Percentiles rank a stretch among this genome's conserved stretches.
These are phyloP conservation scores for Eucidaris tribuloides DNA, from an alignment of 35 echinoderm and acorn worm species.

Conservation along the genomic window DNA sequence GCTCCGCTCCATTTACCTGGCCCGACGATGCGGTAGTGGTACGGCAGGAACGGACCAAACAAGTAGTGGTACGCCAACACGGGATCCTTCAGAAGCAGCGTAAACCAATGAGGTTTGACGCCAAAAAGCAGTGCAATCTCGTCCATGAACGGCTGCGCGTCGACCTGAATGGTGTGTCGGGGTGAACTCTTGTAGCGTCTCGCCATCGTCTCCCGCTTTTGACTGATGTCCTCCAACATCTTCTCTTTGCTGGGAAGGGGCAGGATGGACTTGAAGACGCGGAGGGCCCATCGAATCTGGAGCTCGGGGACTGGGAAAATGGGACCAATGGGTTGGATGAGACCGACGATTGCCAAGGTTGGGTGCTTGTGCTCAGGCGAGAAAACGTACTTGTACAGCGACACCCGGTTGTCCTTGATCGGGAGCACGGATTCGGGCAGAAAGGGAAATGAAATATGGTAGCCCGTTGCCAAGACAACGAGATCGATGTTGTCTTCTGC, in stretches of 20 bases:
- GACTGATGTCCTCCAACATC: constrained; percentile 41
- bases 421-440: constrained; percentile 36
- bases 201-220: constrained; percentile 33
- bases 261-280: constrained; percentile 38
- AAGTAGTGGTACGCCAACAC: constrained; percentile 41
- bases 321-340: constrained; percentile 54
- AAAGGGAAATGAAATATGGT: constrained; percentile 65
- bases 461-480: constrained; percentile 81
- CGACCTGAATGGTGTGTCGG: constrained; percentile 77
- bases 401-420: constrained; percentile 40
- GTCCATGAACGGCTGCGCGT: constrained; percentile 68
- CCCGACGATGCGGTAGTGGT: constrained; percentile 83
- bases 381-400: constrained; percentile 72
- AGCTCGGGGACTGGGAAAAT: constrained; percentile 52
- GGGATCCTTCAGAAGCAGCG: constrained; percentile 57
- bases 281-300: constrained; percentile 71
- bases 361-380: constrained; percentile 39
- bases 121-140: constrained; percentile 64
- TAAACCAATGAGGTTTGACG: constrained; percentile 66
- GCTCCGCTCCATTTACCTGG: constrained; percentile 90
- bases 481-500: constrained; percentile 67
- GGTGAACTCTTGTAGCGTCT: constrained; percentile 45
- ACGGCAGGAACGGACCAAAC: constrained; percentile 70
- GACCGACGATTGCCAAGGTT: constrained; percentile 70
- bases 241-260: constrained; percentile 17